Evolutionary conservation across 2,113 vertebrate species (phyloP).

Genomic region (Scalopus aquaticus): DNA sequence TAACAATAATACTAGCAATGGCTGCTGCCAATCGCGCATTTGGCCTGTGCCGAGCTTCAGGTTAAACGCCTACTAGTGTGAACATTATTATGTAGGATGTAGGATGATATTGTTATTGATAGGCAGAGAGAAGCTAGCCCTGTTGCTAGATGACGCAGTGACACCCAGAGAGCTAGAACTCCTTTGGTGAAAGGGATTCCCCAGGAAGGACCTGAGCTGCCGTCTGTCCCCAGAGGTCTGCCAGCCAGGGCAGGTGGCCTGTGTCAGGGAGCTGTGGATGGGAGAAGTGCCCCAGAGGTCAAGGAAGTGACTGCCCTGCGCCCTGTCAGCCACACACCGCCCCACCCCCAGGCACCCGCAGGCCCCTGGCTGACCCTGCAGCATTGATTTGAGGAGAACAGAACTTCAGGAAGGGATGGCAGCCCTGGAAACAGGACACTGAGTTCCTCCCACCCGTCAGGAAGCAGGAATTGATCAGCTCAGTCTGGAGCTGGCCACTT

Average conservation of each 20-base stretch:
- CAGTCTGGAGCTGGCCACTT: not conserved
- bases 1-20: not conserved
- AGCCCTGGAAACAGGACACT: conserved; percentile 46
- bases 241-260: not conserved
- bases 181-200: not conserved
- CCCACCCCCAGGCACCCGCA: not conserved
- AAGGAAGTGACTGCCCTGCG: not conserved
- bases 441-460: conserved; percentile 5
- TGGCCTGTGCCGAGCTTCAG: not conserved
- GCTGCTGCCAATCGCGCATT: too few relatives aligned
- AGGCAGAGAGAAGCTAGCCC: not conserved
- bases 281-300: not conserved
- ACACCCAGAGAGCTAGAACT: not conserved
- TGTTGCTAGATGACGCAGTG: not conserved
- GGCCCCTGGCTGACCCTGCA: not conserved
- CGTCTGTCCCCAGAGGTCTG: too few relatives aligned
- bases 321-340: not conserved
- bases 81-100: not conserved
- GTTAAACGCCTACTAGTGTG: not conserved
- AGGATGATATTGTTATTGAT: not conserved
- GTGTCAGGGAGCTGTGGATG: not conserved
- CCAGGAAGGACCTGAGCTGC: too few relatives aligned
- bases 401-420: not conserved
- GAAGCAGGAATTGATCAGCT: conserved; percentile 59
- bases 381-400: conserved; percentile 44